Evolutionary conservation across 23 tunicate genomes (phyloP), one percentile per base, ranked within the genome.

Genomic region (Trididemnum miniatum): DNA sequence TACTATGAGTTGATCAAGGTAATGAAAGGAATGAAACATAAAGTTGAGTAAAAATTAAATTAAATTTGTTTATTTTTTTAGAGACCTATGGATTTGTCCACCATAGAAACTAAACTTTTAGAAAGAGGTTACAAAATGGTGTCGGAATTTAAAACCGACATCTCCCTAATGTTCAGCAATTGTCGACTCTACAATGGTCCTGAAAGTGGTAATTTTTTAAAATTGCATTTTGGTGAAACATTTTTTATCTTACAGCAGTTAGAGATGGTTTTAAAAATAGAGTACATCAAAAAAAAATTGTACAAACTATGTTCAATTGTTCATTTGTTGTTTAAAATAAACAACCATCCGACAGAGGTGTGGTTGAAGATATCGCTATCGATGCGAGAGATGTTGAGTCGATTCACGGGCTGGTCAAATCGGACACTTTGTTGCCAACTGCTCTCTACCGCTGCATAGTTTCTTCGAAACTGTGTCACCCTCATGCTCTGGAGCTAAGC

Each of bases 101-200:
- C 87, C 22, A 90, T 95, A 31, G 99, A 95, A 65, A 77, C 38
- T 24, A 95, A 95, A 59, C 36, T 95, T 23, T 72, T 80, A 15
- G 52, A 78, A 0, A 35, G 71, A 30, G 49, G 63, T 4, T 95
- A 95, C 77, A 83, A 87, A 30, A 23, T 75, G 30, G 71, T 94
- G 36, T 20, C 63, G 18, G 96, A 79, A 9, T 95, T 95, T 59
- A 65, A 82, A 54, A 81, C 51, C 24, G 99, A 95, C 83, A 72
- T 90, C 35, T 71, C 72, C 3, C 83, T 95, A 29, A 95, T 95
- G 99, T 88, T 95, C 67, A 83, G 86, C 76, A 95, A 95, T 65
- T 95, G 99, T 76, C 83, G 99, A 31, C 64, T 95, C 50, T 95
- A 90, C 83, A 95, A 95, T 54, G 99, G 99, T 1, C 92, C 96